Percentiles rank a stretch among this genome's conserved stretches.
phyloP scores from a whole-genome alignment of 1,140 invertebrate genomes.

The Homarus americanus region DNA sequence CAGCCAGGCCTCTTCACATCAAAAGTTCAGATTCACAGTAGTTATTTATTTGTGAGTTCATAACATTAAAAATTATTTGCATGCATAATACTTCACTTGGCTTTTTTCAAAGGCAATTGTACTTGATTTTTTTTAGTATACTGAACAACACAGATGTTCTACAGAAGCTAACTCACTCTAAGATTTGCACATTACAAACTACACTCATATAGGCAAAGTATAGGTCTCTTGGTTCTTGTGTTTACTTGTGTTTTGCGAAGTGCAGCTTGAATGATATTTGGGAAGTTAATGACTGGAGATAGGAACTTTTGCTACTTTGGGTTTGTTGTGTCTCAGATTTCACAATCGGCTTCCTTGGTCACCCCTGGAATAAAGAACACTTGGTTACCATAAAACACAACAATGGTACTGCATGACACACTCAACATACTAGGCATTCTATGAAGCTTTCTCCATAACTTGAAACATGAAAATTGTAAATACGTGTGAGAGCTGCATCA shows the following conservation, averaged over 20 bases:
- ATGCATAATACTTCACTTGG: constrained; percentile 70
- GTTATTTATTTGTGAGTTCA: constrained; percentile 28
- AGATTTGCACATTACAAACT: constrained; percentile 72
- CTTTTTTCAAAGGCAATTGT: constrained; percentile 72
- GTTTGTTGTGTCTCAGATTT: constrained; percentile 72
- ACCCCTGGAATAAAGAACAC: constrained; percentile 65
- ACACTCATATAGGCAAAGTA: constrained; percentile 72
- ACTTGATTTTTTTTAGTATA: constrained; percentile 66
- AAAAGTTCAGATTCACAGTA: constrained; percentile 23
- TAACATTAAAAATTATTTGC: constrained; percentile 63
- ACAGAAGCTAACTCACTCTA: constrained; percentile 69
- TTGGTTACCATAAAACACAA: background rate
- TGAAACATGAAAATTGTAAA: background rate
- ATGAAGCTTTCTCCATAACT: background rate
- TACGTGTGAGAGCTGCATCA: background rate
- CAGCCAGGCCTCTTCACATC: constrained; percentile 55
- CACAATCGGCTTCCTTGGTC: constrained; percentile 72
- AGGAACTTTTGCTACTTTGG: constrained; percentile 73
- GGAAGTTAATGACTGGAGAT: constrained; percentile 73
- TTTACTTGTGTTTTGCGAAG: constrained; percentile 71
- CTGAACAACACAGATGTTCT: constrained; percentile 71
- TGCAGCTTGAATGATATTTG: constrained; percentile 71
- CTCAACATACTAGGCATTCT: background rate
- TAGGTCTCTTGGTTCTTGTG: constrained; percentile 70
- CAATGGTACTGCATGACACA: background rate